These are phyloP conservation scores for Distichodus sexfasciatus DNA, from an alignment of 2,797 vertebrate species.

Conservation along the genomic window DNA sequence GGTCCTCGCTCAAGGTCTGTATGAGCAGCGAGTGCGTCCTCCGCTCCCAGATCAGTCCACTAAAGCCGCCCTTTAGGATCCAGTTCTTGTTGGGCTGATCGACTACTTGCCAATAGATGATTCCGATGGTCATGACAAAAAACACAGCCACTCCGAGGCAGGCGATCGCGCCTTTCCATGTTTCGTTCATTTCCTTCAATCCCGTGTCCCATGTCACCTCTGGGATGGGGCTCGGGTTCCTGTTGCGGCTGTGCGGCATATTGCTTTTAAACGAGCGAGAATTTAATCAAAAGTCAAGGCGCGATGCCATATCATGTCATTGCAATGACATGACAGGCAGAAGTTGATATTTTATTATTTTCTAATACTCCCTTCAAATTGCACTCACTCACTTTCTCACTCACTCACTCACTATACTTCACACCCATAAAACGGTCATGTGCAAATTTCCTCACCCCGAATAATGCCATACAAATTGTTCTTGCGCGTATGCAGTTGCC, in stretches of 20 bases:
- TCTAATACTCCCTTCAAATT: no score
- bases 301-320: constrained; percentile 67
- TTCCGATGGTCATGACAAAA: constrained; percentile 92
- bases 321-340: constrained; percentile 12
- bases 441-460: neutral
- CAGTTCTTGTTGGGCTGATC: constrained; percentile 91
- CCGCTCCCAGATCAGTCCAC: constrained; percentile 89
- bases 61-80: constrained; percentile 83
- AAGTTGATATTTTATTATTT: neutral
- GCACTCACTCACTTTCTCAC: no score
- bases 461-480: constrained; percentile 37
- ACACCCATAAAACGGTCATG: constrained; percentile 51
- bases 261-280: constrained; percentile 45
- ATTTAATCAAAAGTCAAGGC: constrained; percentile 57
- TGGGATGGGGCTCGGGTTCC: constrained; percentile 80
- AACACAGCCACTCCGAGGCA: constrained; percentile 88
- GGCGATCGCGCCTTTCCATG: constrained; percentile 88
- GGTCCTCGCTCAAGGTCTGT: constrained; percentile 79
- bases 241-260: constrained; percentile 83
- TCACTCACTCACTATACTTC: neutral
- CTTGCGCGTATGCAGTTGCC: constrained; percentile 57
- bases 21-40: constrained; percentile 80
- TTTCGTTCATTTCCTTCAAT: constrained; percentile 90
- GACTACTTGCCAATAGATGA: constrained; percentile 94
- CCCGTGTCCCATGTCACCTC: constrained; percentile 83